These are phyloP conservation scores for Decapterus maruadsi DNA, from an alignment of 2,797 vertebrate genomes.

Conservation along the genomic window DNA sequence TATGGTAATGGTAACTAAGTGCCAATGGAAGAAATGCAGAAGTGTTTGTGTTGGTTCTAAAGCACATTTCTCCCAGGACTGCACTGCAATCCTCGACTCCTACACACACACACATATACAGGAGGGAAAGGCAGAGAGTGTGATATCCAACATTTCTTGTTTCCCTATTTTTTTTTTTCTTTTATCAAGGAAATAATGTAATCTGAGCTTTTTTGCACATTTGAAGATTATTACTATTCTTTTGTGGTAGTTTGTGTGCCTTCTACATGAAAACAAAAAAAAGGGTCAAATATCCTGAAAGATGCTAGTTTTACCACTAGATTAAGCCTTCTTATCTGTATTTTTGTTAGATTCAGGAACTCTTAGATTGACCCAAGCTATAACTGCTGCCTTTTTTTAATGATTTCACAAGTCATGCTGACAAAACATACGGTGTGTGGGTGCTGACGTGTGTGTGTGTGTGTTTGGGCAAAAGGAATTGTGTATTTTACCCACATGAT, in stretches of 20 bases:
- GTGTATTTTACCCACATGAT: slow-evolving; percentile 9
- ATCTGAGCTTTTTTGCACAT: slow-evolving; percentile 86
- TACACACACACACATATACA: slow-evolving; percentile 8
- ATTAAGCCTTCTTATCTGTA: slow-evolving; percentile 59
- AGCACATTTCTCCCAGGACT: slow-evolving; percentile 56
- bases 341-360: slow-evolving; percentile 72
- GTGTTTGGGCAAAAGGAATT: slow-evolving; percentile 15
- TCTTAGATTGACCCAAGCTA: slow-evolving; percentile 60
- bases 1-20: slow-evolving; percentile 47
- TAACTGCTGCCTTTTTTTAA: slow-evolving; percentile 72
- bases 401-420: slow-evolving; percentile 24
- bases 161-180: slow-evolving; percentile 26
- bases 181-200: slow-evolving; percentile 67
- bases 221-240: slow-evolving; percentile 71
- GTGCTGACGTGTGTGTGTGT: not conserved
- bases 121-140: slow-evolving; percentile 11
- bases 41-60: slow-evolving; percentile 47
- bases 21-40: slow-evolving; percentile 63
- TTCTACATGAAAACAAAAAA: slow-evolving; percentile 71
- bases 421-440: slow-evolving; percentile 17
- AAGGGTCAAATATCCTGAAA: slow-evolving; percentile 52
- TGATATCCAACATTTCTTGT: slow-evolving; percentile 17
- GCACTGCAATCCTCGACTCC: slow-evolving; percentile 31
- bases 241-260: slow-evolving; percentile 83
- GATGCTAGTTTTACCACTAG: slow-evolving; percentile 58